phyloP scores from a whole-genome alignment of 2,797 vertebrate species.

The Mormyrops boulengeri region DNA sequence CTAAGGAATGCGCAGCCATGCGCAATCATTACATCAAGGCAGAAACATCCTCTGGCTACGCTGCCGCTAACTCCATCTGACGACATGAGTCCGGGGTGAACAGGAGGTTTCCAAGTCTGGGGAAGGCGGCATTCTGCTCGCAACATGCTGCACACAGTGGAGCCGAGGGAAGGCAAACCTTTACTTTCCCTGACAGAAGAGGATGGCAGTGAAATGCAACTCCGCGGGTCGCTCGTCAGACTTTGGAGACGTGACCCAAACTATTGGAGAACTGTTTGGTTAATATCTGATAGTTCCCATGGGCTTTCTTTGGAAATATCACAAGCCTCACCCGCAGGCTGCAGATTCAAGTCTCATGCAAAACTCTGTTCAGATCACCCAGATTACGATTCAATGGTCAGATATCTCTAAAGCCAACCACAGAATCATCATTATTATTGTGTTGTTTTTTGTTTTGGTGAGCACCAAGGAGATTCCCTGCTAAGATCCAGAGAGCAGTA shows the following conservation, averaged over 20 bases:
- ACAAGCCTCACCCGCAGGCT: background rate
- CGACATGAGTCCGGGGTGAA: background rate
- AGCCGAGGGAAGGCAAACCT: slow-evolving; percentile 15
- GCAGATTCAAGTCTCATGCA: slow-evolving; percentile 2
- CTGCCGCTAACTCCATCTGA: background rate
- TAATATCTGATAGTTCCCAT: slow-evolving; percentile 22
- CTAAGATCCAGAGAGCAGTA: background rate
- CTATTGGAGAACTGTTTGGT: background rate
- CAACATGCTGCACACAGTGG: background rate
- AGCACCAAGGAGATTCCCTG: background rate
- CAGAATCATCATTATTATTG: background rate
- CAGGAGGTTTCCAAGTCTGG: background rate
- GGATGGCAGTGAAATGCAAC: background rate
- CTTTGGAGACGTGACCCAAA: background rate
- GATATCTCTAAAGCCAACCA: background rate
- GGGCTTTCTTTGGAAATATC: slow-evolving; percentile 18
- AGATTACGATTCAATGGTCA: background rate
- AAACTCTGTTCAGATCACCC: slow-evolving; percentile 2
- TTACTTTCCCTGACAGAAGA: slow-evolving; percentile 18
- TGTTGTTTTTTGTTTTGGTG: background rate
- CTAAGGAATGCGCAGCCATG: background rate
- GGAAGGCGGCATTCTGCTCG: background rate
- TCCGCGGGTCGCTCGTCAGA: background rate
- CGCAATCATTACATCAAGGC: background rate
- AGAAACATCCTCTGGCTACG: background rate